Conservation (phyloP, 2,888 invertebrate genomes). For the Reticulitermes lucifugus region DNA sequence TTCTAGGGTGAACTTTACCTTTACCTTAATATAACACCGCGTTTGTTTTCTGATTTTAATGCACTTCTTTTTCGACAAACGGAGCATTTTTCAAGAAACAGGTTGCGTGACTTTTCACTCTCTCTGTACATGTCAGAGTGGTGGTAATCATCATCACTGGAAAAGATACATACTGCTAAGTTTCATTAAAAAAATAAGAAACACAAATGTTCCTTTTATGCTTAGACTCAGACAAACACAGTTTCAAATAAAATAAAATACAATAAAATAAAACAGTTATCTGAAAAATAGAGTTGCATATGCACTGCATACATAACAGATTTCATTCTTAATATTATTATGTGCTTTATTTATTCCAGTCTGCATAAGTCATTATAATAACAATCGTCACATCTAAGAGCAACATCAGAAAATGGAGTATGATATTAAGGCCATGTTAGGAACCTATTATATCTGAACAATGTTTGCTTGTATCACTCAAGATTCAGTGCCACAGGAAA, state of each 20-base stretch:
- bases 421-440: conserved; percentile 48
- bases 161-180: not conserved
- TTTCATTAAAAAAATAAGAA: not conserved
- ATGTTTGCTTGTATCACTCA: conserved; percentile 37
- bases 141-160: not conserved
- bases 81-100: too few species aligned
- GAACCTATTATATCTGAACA: conserved; percentile 44
- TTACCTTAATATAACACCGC: too few species aligned
- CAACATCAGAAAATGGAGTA: conserved; percentile 44
- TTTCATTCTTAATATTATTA: not conserved
- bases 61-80: too few species aligned
- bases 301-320: not conserved
- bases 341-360: conserved; percentile 22
- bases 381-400: conserved; percentile 46
- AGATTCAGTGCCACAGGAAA: conserved; percentile 43
- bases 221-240: not conserved
- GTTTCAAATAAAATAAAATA: not conserved
- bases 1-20: too few species aligned
- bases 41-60: too few species aligned
- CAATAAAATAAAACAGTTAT: not conserved
- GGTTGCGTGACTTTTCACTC: too few species aligned
- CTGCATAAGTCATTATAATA: conserved; percentile 37
- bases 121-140: not conserved
- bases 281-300: not conserved
- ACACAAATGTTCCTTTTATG: not conserved